Evolutionary conservation across 2,888 invertebrate species (phyloP), one percentile per base, ranked within the genome.

Genomic region (Flexamia atlantica): DNA sequence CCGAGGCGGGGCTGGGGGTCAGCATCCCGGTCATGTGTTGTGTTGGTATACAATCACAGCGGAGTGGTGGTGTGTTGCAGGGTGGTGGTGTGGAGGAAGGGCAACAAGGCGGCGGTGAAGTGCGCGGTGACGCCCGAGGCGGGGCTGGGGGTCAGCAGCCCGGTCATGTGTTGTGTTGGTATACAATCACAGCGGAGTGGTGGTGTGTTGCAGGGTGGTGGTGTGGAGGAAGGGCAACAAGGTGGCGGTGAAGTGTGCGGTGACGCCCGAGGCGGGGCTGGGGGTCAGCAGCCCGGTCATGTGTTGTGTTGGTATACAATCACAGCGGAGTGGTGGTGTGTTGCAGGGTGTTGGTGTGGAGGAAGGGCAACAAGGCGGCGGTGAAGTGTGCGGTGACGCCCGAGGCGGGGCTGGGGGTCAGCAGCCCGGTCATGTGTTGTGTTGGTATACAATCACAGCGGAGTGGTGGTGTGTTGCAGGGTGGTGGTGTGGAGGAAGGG

Each of bases 161-260:
- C 87, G 95, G 96, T 72, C 9, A 23, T 76, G 30, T 76, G 76
- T 76, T 46, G 74, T 74, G 9, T 36, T 84, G 23, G 64, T 81
- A 9, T 84, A 84, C 50, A 81, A 81, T n/a, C 82, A 84, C 64
- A 9, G 4, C 42, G 50, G 76, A 10, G 42, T 76, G n/a, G 74
- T 74, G n/a, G n/a, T n/a, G n/a, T n/a, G 87, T 90, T 90, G 86
- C 90, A 97, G 97, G 88, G 92, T 97, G 86, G 95, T 98, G 25
- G 92, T 96, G 46, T 98, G 97, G 95, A 94, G 98, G 79, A 97
- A 97, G 90, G 96, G 96, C 4, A 98, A 98, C 90, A 98, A 98
- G 91, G 94, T 95, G 0, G 94, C 95, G 0, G 91, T 97, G 2
- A 93, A 94, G 60, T 90, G 97, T 5, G 91, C 92, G 80, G 93